A percentile compares a stretch with the other conserved stretches of the same genome.
Conservation (phyloP, 2,797 vertebrate genomes). For the Myotis vivesi region DNA sequence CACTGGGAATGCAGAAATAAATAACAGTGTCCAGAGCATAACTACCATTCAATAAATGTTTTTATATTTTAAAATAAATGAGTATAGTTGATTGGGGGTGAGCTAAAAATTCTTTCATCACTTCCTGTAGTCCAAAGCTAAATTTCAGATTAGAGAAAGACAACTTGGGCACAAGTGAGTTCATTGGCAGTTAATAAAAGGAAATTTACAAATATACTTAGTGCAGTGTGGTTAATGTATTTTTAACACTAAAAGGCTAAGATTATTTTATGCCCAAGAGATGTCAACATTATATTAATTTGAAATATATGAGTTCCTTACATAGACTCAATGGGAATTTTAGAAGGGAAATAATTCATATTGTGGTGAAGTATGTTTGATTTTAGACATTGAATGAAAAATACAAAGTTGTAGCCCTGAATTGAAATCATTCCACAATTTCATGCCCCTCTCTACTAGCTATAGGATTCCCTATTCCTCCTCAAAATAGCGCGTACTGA, state of each 20-base stretch:
- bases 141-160: conserved; percentile 1
- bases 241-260: neutral
- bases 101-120: neutral
- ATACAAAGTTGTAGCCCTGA: neutral
- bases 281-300: neutral
- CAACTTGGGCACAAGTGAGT: neutral
- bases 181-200: neutral
- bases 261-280: too few relatives aligned
- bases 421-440: neutral
- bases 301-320: neutral
- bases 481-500: neutral
- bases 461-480: neutral
- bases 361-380: neutral
- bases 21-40: neutral
- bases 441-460: neutral
- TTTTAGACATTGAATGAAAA: neutral
- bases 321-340: neutral
- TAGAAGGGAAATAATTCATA: neutral
- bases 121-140: neutral
- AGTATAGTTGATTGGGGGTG: neutral
- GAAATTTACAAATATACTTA: neutral
- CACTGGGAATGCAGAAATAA: neutral
- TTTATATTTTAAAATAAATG: conserved; percentile 1
- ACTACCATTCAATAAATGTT: neutral
- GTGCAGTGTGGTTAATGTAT: neutral